A percentile compares a stretch with the other conserved stretches of the same genome.
Conservation (phyloP, 2,113 vertebrate species). For the Chitala chitala region DNA sequence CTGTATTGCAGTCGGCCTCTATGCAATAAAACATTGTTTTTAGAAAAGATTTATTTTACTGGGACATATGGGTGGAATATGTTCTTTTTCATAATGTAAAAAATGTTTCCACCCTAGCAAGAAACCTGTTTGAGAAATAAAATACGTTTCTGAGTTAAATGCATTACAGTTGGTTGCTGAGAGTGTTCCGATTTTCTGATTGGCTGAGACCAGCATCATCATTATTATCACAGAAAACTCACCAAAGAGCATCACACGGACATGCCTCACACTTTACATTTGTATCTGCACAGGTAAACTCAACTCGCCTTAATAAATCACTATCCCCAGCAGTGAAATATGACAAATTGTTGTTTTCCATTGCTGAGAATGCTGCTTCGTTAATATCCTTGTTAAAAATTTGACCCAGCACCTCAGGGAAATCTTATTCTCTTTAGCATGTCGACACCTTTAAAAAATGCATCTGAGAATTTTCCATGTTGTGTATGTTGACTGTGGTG, state of each 20-base stretch:
- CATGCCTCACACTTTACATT: background rate
- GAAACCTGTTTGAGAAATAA: conserved; percentile 9
- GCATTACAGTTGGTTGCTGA: background rate
- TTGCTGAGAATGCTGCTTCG: conserved; percentile 4
- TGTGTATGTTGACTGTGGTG: background rate
- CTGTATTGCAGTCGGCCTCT: conserved; percentile 51
- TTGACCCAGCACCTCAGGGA: background rate
- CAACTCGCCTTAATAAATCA: background rate
- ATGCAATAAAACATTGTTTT: conserved; percentile 27
- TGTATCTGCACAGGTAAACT: background rate
- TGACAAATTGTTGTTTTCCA: background rate
- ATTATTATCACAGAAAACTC: background rate
- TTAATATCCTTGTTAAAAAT: background rate
- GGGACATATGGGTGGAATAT: conserved; percentile 15
- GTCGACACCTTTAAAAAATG: conserved; percentile 12
- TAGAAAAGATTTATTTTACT: conserved; percentile 48
- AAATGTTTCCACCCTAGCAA: conserved; percentile 3
- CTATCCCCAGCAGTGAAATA: background rate
- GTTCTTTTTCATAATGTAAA: conserved; percentile 11
- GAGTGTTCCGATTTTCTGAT: background rate
- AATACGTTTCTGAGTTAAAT: background rate
- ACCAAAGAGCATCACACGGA: background rate
- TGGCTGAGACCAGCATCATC: background rate
- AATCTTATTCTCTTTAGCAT: background rate
- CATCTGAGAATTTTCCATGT: background rate